Conservation (phyloP, 2,888 invertebrate species). For the Nasonia oneida region DNA sequence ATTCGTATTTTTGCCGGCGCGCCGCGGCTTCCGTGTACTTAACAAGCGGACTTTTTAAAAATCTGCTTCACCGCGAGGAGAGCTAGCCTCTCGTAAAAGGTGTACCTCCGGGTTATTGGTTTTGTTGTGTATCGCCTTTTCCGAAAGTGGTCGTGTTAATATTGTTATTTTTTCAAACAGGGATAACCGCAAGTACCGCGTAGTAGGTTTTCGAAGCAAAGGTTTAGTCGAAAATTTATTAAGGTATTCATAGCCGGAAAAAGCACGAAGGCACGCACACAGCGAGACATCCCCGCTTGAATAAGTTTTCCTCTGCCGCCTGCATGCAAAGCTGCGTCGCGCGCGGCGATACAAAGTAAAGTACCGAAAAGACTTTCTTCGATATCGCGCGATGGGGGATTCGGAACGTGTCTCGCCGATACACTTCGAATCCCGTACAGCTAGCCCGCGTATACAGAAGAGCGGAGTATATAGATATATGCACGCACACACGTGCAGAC, state of each 20-base stretch:
- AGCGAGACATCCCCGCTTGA: not conserved
- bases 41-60: constrained; percentile 28
- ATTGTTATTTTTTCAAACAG: no score
- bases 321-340: constrained; percentile 19
- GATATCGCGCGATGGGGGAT: constrained; percentile 3
- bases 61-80: not conserved
- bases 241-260: not conserved
- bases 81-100: not conserved
- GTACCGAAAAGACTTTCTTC: constrained; percentile 41
- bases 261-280: not conserved
- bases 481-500: constrained; percentile 20
- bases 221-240: constrained; percentile 23
- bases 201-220: not conserved
- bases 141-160: no score
- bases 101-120: not conserved
- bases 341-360: constrained; percentile 32
- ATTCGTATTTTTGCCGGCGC: constrained; percentile 33
- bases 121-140: not conserved
- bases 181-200: no score
- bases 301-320: constrained; percentile 1
- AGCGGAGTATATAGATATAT: no score
- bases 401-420: constrained; percentile 3
- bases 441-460: not conserved
- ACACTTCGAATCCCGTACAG: not conserved
- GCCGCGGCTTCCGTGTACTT: not conserved